These are phyloP conservation scores for Macaria notata DNA, from an alignment of 2,888 invertebrate genomes.

Conservation along the genomic window DNA sequence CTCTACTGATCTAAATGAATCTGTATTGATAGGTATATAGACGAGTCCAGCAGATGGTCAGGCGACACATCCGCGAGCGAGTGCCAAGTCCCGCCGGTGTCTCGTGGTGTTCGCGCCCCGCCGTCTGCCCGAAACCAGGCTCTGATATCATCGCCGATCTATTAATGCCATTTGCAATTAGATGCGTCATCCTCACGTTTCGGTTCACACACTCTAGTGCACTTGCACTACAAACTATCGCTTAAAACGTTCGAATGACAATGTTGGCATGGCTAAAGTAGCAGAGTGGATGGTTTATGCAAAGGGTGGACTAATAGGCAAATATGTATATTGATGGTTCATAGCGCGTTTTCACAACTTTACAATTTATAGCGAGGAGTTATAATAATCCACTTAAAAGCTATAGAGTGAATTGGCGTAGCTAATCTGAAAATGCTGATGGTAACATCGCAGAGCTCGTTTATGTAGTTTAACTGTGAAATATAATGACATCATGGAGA, in stretches of 20 bases:
- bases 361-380: too few relatives aligned
- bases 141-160: constrained; percentile 27
- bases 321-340: too few relatives aligned
- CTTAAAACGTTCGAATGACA: too few relatives aligned
- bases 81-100: constrained; percentile 40
- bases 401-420: constrained; percentile 5
- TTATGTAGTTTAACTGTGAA: neutral
- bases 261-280: neutral
- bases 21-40: neutral
- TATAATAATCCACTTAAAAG: constrained; percentile 7
- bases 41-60: neutral
- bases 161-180: constrained; percentile 9
- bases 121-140: constrained; percentile 50
- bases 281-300: too few relatives aligned
- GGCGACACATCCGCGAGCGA: constrained; percentile 41
- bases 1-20: too few relatives aligned
- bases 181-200: constrained; percentile 3
- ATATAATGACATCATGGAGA: constrained; percentile 2
- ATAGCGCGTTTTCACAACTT: too few relatives aligned
- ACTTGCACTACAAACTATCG: too few relatives aligned
- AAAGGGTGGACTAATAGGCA: too few relatives aligned
- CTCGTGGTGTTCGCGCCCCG: constrained; percentile 51
- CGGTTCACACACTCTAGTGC: neutral
- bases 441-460: constrained; percentile 3
- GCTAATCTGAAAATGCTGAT: constrained; percentile 14